phyloP scores from a whole-genome alignment of 1,140 invertebrate genomes.

The Alviniconcha marisindica region DNA sequence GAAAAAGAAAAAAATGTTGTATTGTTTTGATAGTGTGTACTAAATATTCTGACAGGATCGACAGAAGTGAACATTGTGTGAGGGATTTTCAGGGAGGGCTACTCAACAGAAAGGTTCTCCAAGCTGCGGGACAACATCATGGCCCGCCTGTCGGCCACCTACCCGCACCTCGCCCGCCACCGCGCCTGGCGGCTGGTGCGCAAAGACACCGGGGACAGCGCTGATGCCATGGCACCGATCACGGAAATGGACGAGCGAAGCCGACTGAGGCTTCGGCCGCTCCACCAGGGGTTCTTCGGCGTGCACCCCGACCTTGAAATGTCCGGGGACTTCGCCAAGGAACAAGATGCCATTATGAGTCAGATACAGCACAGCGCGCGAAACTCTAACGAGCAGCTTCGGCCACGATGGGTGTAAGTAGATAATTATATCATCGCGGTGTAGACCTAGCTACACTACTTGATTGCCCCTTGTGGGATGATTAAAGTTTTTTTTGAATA shows the following conservation, averaged over 20 bases:
- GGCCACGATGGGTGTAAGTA: slow-evolving; percentile 21
- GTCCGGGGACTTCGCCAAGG: background rate
- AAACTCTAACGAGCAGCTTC: background rate
- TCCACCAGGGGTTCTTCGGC: slow-evolving; percentile 15
- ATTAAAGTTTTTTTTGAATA: too few species aligned
- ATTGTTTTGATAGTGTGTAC: background rate
- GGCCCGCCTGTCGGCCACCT: slow-evolving; percentile 31
- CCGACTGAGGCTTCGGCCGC: slow-evolving; percentile 5
- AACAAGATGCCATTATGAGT: background rate
- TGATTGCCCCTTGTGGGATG: too few species aligned
- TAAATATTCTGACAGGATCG: background rate
- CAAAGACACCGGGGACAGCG: background rate
- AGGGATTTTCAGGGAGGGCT: slow-evolving; percentile 39
- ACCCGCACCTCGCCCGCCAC: slow-evolving; percentile 31
- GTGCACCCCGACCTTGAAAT: background rate
- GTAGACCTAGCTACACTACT: too few species aligned
- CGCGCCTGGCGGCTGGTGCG: slow-evolving; percentile 21
- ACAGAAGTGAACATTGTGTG: background rate
- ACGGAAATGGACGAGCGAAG: background rate
- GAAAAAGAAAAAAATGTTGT: background rate
- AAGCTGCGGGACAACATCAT: slow-evolving; percentile 27
- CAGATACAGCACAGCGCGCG: background rate
- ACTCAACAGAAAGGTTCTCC: slow-evolving; percentile 24
- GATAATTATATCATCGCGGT: too few species aligned
- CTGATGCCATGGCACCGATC: background rate